phyloP scores from a whole-genome alignment of 1,140 invertebrate genomes.

The Steinernema khuongi region DNA sequence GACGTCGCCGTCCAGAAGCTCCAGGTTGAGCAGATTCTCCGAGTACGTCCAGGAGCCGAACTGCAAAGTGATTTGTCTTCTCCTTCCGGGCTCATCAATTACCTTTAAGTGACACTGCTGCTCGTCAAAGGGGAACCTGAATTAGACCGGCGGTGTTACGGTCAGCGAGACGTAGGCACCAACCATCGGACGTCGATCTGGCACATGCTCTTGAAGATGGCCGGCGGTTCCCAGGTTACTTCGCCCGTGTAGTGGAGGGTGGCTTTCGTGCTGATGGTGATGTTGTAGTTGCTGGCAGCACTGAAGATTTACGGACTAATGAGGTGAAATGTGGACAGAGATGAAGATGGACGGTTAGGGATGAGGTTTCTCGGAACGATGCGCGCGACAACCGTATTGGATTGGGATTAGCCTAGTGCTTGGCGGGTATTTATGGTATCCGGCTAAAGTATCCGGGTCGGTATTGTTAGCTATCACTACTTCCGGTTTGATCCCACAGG shows the following conservation, averaged over 20 bases:
- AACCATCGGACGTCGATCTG: conserved; percentile 79
- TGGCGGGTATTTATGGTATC: too few species aligned
- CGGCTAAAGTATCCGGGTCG: too few species aligned
- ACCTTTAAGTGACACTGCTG: conserved; percentile 80
- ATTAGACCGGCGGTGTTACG: not conserved
- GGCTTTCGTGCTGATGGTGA: conserved; percentile 64
- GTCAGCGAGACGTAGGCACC: not conserved
- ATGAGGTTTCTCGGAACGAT: too few species aligned
- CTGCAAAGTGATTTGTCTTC: conserved; percentile 57
- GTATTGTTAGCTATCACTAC: too few species aligned
- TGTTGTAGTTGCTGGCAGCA: conserved; percentile 64
- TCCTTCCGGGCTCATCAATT: not conserved
- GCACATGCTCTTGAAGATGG: conserved; percentile 96
- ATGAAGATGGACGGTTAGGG: too few species aligned
- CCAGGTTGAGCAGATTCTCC: conserved; percentile 50
- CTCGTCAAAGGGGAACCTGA: conserved; percentile 71
- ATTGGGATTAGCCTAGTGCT: too few species aligned
- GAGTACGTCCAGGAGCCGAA: conserved; percentile 98
- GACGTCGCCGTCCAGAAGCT: conserved; percentile 47
- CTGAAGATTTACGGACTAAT: conserved; percentile 45
- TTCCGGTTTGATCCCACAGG: too few species aligned
- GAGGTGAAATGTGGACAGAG: not conserved
- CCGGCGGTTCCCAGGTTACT: conserved; percentile 92
- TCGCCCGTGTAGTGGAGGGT: conserved; percentile 73
- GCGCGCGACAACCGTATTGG: too few species aligned